Evolutionary conservation across 2,888 invertebrate genomes (phyloP), one percentile per base, ranked within the genome.

Genomic region (Agrotis segetum): DNA sequence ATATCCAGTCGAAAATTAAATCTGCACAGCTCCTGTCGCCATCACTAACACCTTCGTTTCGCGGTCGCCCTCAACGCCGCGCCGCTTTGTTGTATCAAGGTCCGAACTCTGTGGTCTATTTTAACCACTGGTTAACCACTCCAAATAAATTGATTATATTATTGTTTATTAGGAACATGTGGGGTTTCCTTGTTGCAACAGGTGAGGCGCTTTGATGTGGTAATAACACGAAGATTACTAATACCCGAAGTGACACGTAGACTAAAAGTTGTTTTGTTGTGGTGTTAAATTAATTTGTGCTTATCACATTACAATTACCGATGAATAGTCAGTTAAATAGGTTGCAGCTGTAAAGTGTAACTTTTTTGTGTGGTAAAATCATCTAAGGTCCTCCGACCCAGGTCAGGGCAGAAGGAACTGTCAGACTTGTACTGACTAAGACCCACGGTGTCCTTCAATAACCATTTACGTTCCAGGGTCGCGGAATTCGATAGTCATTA

Each of bases 131-230:
- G 1, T 46, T 71, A 34, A 6, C 3, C 55, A 34, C 14, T 21
- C 1, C 3, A n/a, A 29, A 19, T 13, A 9, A 21, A 14, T 50
- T 61, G 29, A 29, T 21, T 21, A 2, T n/a, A 6, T 13, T 14
- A 47, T 19, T 6, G 14, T 17, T 17, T n/a, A 64, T 65, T 34
- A 24, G 13, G 5, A 19, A 0, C 5, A 5, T 13, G 13, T 66
- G 52, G 49, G 52, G 71, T 65, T 66, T 53, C 49, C 49, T 46
- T 58, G 17, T 47, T 62, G 63, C 21, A 71, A 24, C 21, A 34
- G 21, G n/a, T 46, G 17, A 16, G 19, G 17, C 50, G 9, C 49
- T 71, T 77, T 68, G 24, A 29, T 71, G 55, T 60, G 72, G 60
- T 71, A 9, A 53, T 56, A 34, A n/a, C 56, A 34, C 5, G 55